phyloP scores from a whole-genome alignment of 2,113 vertebrate species.

The Equus przewalskii region DNA sequence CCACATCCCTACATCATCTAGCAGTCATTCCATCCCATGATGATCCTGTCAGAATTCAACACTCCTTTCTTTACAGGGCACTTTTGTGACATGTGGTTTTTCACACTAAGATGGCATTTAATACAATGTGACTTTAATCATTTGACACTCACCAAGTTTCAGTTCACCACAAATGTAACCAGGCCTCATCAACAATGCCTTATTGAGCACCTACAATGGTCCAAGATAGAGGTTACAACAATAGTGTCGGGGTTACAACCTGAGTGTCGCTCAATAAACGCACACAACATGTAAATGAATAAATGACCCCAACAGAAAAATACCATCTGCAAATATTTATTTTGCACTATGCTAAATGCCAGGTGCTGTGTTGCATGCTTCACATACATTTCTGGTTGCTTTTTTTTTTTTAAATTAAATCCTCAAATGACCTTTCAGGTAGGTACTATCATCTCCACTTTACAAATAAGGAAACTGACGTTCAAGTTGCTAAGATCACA shows the following conservation, averaged over 20 bases:
- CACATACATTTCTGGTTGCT: not conserved
- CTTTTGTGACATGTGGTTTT: not conserved
- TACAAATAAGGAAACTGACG: not conserved
- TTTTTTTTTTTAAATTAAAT: not conserved
- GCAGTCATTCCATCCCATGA: not conserved
- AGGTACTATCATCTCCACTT: not conserved
- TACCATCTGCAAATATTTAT: not conserved
- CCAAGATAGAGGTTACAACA: not conserved
- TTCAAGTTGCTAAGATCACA: not conserved
- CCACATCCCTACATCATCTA: fast-evolving
- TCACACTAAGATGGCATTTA: not conserved
- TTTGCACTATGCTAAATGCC: not conserved
- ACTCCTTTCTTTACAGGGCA: not conserved
- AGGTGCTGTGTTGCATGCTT: not conserved
- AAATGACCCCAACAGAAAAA: not conserved
- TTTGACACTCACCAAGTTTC: not conserved
- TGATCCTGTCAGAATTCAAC: not conserved
- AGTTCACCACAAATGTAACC: not conserved
- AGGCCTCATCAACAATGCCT: not conserved
- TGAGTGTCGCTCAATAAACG: too few relatives aligned
- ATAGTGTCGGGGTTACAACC: too few relatives aligned
- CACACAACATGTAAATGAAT: not conserved
- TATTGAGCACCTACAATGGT: not conserved
- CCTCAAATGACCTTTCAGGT: not conserved
- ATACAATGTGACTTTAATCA: not conserved